Evolutionary conservation across 2,888 invertebrate species (phyloP).

Genomic region (Hylaea fasciaria): DNA sequence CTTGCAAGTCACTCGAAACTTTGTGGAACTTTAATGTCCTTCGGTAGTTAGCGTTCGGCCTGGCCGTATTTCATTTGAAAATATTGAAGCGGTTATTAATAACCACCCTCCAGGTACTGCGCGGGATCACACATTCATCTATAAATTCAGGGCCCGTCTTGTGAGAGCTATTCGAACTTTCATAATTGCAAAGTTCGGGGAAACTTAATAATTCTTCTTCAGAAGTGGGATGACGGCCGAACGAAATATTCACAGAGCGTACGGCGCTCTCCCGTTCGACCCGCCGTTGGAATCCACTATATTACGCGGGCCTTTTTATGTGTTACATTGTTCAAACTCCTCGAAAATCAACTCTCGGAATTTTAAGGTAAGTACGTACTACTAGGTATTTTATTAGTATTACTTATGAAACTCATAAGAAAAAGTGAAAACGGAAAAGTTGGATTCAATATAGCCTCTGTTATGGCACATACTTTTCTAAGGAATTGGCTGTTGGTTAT

Average conservation of each 20-base stretch:
- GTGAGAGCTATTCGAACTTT: conserved; percentile 84
- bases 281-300: conserved; percentile 71
- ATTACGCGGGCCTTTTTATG: conserved; percentile 67
- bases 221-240: conserved; percentile 82
- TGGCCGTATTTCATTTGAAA: conserved; percentile 52
- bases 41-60: conserved; percentile 28
- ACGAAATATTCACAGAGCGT: conserved; percentile 83
- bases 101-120: conserved; percentile 57
- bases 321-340: conserved; percentile 65
- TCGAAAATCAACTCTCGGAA: conserved; percentile 58
- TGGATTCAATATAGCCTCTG: conserved; percentile 47
- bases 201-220: conserved; percentile 85
- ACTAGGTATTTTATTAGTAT: conserved; percentile 59
- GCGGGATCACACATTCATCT: conserved; percentile 78
- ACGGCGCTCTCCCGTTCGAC: conserved; percentile 59
- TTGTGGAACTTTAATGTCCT: conserved; percentile 24
- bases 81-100: conserved; percentile 49
- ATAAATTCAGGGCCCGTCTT: conserved; percentile 84
- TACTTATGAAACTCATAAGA: conserved; percentile 55
- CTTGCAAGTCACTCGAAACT: conserved; percentile 31
- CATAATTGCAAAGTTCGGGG: conserved; percentile 84
- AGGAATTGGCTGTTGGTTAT: conserved; percentile 37
- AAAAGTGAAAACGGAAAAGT: conserved; percentile 53
- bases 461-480: conserved; percentile 35
- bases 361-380: conserved; percentile 58